phyloP scores from a whole-genome alignment of 2,113 vertebrate species.

The Malurus alboscapulatus region DNA sequence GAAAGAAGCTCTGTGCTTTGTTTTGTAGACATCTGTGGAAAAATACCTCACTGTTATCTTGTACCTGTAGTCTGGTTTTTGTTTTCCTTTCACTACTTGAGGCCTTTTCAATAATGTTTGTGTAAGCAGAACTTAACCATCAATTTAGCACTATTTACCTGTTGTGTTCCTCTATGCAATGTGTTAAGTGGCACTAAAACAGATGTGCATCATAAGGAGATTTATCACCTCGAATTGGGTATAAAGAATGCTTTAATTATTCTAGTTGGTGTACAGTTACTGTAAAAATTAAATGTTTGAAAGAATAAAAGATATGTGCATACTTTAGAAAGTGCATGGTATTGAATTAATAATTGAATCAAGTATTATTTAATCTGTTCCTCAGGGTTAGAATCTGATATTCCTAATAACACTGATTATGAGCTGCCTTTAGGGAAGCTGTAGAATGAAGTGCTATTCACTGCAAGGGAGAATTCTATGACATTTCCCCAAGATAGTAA shows the following conservation, averaged over 20 bases:
- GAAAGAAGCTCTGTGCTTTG: neutral
- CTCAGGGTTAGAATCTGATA: neutral
- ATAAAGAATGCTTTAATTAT: neutral
- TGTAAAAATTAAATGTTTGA: neutral
- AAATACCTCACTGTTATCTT: neutral
- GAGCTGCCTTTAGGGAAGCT: neutral
- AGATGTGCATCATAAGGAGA: neutral
- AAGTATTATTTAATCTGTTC: neutral
- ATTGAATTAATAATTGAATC: neutral
- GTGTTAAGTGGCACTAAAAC: neutral
- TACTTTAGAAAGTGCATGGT: neutral
- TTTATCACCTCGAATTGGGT: neutral
- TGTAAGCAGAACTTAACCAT: neutral
- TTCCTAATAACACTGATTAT: neutral
- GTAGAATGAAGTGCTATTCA: neutral
- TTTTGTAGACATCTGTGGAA: neutral
- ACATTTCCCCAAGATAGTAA: neutral
- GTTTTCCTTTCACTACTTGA: neutral
- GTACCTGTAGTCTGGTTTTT: neutral
- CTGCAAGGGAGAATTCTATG: neutral
- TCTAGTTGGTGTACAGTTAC: neutral
- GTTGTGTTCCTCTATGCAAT: neutral
- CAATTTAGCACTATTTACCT: neutral
- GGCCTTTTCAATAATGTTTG: neutral
- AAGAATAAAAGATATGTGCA: neutral